A percentile compares a stretch with the other conserved stretches of the same genome.
phyloP scores from a whole-genome alignment of 2,888 invertebrate genomes.

The Netelia inedita region DNA sequence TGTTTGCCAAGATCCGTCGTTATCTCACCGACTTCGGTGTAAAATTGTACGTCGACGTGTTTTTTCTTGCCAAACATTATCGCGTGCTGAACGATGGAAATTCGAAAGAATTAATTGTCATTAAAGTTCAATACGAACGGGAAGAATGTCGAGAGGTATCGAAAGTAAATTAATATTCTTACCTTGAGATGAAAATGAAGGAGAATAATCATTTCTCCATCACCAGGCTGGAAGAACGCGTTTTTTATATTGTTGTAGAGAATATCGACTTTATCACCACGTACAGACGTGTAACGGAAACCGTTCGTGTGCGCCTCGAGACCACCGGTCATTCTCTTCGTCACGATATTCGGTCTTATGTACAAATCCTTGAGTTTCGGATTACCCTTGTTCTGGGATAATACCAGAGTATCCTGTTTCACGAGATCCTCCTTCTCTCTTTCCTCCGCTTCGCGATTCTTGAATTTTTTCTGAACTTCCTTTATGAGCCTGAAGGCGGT shows the following conservation, averaged over 20 bases:
- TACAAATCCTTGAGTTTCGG: constrained; percentile 99
- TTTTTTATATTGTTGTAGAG: constrained; percentile 99
- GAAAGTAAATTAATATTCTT: constrained; percentile 63
- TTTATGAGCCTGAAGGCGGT: constrained; percentile 99
- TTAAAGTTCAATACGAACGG: constrained; percentile 9
- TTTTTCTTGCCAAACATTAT: constrained; percentile 99
- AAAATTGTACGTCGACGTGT: constrained; percentile 99
- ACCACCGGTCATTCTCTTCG: constrained; percentile 95
- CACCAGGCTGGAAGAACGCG: constrained; percentile 99
- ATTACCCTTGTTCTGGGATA: constrained; percentile 98
- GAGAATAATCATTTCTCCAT: constrained; percentile 99
- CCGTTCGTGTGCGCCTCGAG: constrained; percentile 99
- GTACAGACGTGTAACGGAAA: constrained; percentile 98
- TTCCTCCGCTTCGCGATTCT: constrained; percentile 99
- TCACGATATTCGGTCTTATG: constrained; percentile 99
- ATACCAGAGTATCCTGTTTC: constrained; percentile 97
- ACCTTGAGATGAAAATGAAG: constrained; percentile 98
- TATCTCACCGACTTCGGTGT: constrained; percentile 99
- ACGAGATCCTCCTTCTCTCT: constrained; percentile 99
- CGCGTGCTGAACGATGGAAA: constrained; percentile 90
- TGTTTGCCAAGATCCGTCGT: constrained; percentile 99
- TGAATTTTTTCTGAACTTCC: constrained; percentile 99
- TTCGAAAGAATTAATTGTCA: neutral
- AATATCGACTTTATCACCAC: constrained; percentile 99
- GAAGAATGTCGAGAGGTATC: constrained; percentile 3